Conservation (phyloP, 2,113 vertebrate genomes). For the Siphamia tubifer region DNA sequence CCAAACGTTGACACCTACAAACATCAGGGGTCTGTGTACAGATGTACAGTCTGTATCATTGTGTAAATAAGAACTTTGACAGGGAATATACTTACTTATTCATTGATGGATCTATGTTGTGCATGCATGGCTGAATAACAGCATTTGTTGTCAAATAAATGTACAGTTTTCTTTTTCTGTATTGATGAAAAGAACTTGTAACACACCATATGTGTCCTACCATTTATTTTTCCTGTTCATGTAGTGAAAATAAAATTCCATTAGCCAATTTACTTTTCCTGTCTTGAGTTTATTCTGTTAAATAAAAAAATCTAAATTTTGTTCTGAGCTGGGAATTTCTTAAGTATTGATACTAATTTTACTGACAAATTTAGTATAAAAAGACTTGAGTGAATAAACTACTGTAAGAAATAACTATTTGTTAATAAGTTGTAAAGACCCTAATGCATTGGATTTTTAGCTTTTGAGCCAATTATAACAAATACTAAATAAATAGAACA, state of each 20-base stretch:
- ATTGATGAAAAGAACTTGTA: not conserved
- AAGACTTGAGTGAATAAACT: too few relatives aligned
- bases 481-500: too few relatives aligned
- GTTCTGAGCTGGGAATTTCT: too few relatives aligned
- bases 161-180: conserved; percentile 13
- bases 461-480: too few relatives aligned
- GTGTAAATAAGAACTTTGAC: conserved; percentile 64
- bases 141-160: conserved; percentile 13
- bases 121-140: not conserved
- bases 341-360: too few relatives aligned
- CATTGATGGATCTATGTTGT: not conserved
- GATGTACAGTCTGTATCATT: conserved; percentile 57
- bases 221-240: not conserved
- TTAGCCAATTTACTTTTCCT: too few relatives aligned
- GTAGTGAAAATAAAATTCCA: conserved; percentile 56
- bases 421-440: too few relatives aligned
- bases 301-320: too few relatives aligned
- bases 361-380: too few relatives aligned
- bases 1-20: not conserved
- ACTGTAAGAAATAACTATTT: too few relatives aligned
- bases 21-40: conserved; percentile 49
- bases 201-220: conserved; percentile 1
- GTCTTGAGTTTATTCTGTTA: too few relatives aligned
- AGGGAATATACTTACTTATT: conserved; percentile 8
- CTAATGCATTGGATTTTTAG: too few relatives aligned